These are phyloP conservation scores for Smutsia gigantea DNA, from an alignment of 2,797 vertebrate species.

Conservation along the genomic window DNA sequence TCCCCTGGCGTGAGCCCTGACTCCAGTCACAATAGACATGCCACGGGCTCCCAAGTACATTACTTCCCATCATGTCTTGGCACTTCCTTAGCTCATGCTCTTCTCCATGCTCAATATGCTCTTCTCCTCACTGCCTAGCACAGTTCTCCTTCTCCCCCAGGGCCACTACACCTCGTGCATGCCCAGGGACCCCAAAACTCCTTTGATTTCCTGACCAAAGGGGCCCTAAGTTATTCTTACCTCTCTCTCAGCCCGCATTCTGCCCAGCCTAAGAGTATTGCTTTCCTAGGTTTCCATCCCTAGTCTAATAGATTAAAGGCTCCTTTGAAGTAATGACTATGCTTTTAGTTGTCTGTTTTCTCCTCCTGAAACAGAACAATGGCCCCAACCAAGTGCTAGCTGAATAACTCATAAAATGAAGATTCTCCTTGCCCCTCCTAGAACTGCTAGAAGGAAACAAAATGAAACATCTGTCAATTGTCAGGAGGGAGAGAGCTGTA, in stretches of 20 bases:
- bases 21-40: neutral
- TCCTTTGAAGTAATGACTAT: neutral
- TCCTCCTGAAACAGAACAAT: neutral
- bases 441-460: neutral
- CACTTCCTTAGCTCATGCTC: neutral
- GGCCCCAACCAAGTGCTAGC: neutral
- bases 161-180: neutral
- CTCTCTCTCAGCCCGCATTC: slow-evolving; percentile 3
- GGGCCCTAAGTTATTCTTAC: neutral
- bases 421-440: neutral
- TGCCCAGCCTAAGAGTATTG: neutral
- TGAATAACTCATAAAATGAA: slow-evolving; percentile 27
- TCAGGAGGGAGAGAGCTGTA: slow-evolving; percentile 11
- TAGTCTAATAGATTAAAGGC: neutral
- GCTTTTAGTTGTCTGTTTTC: slow-evolving; percentile 33
- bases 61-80: neutral
- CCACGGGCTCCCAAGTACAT: neutral
- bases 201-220: neutral
- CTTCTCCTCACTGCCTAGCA: neutral
- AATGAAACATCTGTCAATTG: slow-evolving; percentile 29
- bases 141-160: neutral
- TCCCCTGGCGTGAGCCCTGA: neutral
- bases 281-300: slow-evolving; percentile 34
- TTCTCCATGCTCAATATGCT: neutral
- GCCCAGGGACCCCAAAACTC: neutral